Evolutionary conservation across 2,888 invertebrate genomes (phyloP), one percentile per base, ranked within the genome.

Genomic region (Hirudinaria manillensis): DNA sequence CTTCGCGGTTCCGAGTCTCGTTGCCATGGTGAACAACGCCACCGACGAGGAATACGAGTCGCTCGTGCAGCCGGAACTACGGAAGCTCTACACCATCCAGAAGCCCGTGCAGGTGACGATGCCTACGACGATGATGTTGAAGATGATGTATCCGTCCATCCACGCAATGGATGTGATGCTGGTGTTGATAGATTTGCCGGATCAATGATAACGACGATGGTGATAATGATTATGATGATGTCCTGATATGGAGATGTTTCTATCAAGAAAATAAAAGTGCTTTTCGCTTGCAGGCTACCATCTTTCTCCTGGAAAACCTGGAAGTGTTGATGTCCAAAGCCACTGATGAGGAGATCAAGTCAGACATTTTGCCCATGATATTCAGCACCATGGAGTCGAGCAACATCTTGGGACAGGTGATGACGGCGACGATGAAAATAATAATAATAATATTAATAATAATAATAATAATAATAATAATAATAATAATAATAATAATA

Each of bases 281-380:
- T 21, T 7, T 6, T 16, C 4, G 6, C 56, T 7, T 16, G 19
- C 91, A 92, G 85, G 93, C 94, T 19, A 91, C 92, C 0, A 93
- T 94, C 7, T 92, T 91, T 71, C 88, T 96, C 76, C 87, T 96
- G 82, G 94, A 95, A 86, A 93, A 93, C 85, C 87, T 96, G 81
- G 93, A 95, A 85, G 87, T 92, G 78, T 90, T 96, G 78, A 88
- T 96, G 84, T 90, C 91, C 83, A 96, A 95, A 87, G 92, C 93
- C 77, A 90, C 91, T 19, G 87, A 89, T 67, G 91, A 91, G 67
- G 92, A 93, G 79, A 89, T 92, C 55, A 89, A 91, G 80, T 88
- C 89, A 2, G 93, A 94, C 83, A 90, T 96, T 72, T 87, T 96
- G 80, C 93, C 94, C 4, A 89, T 94, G 87, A 87, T 96, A 72